Evolutionary conservation across 1,140 invertebrate genomes (phyloP).

Genomic region (Scaptomyza graminum): DNA sequence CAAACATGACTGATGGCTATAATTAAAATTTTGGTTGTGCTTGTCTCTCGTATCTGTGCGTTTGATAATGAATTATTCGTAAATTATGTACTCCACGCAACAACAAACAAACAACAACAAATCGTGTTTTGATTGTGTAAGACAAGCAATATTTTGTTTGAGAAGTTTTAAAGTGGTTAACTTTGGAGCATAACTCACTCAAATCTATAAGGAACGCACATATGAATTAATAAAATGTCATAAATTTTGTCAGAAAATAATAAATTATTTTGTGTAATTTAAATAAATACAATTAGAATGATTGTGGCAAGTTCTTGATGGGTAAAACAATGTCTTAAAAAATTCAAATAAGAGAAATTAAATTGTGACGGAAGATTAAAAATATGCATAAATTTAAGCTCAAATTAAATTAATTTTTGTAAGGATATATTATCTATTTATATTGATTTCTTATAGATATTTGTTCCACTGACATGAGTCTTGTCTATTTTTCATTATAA

Average conservation of each 20-base stretch:
- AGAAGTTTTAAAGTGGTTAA: background rate
- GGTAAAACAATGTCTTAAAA: too few species aligned
- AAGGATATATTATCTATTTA: too few species aligned
- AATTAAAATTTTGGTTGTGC: slow-evolving; percentile 60
- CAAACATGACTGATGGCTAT: slow-evolving; percentile 64
- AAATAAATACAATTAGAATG: too few species aligned
- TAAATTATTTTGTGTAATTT: too few species aligned
- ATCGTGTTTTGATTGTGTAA: slow-evolving; percentile 45
- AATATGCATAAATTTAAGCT: too few species aligned
- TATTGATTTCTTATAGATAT: too few species aligned
- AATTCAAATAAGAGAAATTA: too few species aligned
- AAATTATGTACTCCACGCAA: slow-evolving; percentile 48
- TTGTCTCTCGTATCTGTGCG: slow-evolving; percentile 14
- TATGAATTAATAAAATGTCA: slow-evolving; percentile 22
- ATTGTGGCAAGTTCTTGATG: too few species aligned
- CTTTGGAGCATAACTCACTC: slow-evolving; percentile 28
- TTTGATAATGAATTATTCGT: slow-evolving; percentile 44
- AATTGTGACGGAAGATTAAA: too few species aligned
- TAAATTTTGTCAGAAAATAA: background rate
- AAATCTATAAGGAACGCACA: slow-evolving; percentile 4
- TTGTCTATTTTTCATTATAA: too few species aligned
- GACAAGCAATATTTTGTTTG: slow-evolving; percentile 13
- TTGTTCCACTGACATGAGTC: too few species aligned
- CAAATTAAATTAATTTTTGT: too few species aligned
- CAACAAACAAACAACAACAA: slow-evolving; percentile 28